Evolutionary conservation across 2,888 invertebrate species (phyloP).

Genomic region (Proisotoma minuta): DNA sequence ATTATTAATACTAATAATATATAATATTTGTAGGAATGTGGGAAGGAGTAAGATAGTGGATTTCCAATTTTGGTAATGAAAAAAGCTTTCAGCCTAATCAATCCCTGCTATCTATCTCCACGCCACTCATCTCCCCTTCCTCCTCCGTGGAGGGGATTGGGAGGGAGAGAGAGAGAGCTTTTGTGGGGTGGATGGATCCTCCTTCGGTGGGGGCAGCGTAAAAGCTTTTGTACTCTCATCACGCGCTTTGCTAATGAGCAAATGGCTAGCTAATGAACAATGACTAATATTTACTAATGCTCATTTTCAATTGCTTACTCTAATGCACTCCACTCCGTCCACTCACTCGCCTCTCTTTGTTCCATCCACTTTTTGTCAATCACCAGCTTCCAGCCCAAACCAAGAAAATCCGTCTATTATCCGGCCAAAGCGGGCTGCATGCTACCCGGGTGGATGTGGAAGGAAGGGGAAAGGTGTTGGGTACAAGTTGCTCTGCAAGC

Average conservation of each 20-base stretch:
- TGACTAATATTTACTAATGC: slow-evolving; percentile 8
- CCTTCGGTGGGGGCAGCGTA: not conserved
- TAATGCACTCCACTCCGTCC: too few species aligned
- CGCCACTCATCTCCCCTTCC: slow-evolving; percentile 22
- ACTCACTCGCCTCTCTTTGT: not conserved
- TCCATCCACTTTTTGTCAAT: too few species aligned
- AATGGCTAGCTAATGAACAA: slow-evolving; percentile 9
- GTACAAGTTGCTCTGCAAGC: not conserved
- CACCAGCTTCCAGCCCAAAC: too few species aligned
- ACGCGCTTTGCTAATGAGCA: slow-evolving; percentile 9
- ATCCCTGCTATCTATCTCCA: slow-evolving; percentile 31
- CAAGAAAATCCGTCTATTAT: too few species aligned
- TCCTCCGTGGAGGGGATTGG: slow-evolving; percentile 11
- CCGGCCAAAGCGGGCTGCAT: not conserved
- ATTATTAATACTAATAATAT: too few species aligned
- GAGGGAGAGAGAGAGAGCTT: not conserved
- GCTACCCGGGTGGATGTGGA: too few species aligned
- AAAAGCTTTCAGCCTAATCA: slow-evolving; percentile 47
- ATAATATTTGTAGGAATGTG: too few species aligned
- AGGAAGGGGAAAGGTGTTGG: too few species aligned
- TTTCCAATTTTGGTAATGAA: slow-evolving; percentile 48
- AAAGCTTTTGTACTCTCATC: slow-evolving; percentile 7
- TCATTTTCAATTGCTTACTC: not conserved
- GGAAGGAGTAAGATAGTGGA: too few species aligned
- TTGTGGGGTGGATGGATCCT: not conserved